These are phyloP conservation scores for Ctenopoma kingsleyae DNA, from an alignment of 2,797 vertebrate genomes.

Conservation along the genomic window DNA sequence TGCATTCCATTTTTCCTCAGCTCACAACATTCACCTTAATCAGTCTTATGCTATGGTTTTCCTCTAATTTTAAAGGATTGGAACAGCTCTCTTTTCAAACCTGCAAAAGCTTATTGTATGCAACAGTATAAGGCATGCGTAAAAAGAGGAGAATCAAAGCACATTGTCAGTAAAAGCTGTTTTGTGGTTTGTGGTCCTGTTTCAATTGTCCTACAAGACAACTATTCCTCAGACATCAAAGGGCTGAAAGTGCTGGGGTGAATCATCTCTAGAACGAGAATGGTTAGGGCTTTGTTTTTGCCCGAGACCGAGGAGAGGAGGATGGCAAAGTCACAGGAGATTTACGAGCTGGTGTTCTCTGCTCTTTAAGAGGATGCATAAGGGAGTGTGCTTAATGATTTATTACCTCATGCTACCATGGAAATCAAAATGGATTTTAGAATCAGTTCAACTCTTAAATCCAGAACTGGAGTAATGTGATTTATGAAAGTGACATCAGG, in stretches of 20 bases:
- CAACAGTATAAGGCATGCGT: constrained; percentile 22
- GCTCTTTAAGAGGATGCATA: constrained; percentile 75
- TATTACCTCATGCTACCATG: constrained; percentile 69
- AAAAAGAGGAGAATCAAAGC: constrained; percentile 44
- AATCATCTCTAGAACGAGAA: constrained; percentile 32
- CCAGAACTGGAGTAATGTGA: constrained; percentile 71
- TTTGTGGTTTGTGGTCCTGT: constrained; percentile 33
- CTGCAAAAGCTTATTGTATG: constrained; percentile 45
- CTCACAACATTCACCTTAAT: constrained; percentile 14
- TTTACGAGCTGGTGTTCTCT: constrained; percentile 69
- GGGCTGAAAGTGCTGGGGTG: constrained; percentile 25
- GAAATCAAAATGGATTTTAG: constrained; percentile 83
- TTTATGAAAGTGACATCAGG: constrained; percentile 75
- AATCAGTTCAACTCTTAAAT: constrained; percentile 77
- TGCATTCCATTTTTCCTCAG: constrained; percentile 2
- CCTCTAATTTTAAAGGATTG: constrained; percentile 24
- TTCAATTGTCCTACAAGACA: constrained; percentile 44
- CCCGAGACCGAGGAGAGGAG: constrained; percentile 37
- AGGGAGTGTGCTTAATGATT: constrained; percentile 76
- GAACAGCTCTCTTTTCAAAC: constrained; percentile 28
- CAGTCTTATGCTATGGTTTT: background rate
- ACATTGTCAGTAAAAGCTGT: constrained; percentile 35
- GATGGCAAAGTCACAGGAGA: constrained; percentile 66
- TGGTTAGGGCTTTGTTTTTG: constrained; percentile 45
- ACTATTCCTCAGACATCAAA: constrained; percentile 59